Percentiles rank a stretch among this genome's conserved stretches.
Conservation (phyloP, 2,888 invertebrate genomes). For the Caenorhabditis macrosperma region DNA sequence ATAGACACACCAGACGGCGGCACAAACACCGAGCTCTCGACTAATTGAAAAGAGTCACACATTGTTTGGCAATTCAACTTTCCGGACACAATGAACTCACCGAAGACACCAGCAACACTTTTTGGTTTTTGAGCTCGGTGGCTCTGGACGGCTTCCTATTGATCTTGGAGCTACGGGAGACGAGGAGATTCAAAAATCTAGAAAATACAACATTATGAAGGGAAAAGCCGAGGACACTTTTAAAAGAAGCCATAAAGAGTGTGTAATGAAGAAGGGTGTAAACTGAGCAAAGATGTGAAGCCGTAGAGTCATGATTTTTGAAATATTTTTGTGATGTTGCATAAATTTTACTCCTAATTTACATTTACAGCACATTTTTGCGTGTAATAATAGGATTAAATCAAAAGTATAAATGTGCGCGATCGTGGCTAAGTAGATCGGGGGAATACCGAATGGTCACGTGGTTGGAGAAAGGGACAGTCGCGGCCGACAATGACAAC, state of each 20-base stretch:
- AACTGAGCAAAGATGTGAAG: background rate
- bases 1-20: background rate
- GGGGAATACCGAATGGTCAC: conserved; percentile 16
- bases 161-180: background rate
- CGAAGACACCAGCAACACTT: conserved; percentile 43
- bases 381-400: conserved; percentile 4
- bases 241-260: background rate
- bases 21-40: conserved; percentile 13
- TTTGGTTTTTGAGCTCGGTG: conserved; percentile 41
- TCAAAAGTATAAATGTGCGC: background rate
- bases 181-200: conserved; percentile 1
- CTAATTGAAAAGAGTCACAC: conserved; percentile 8
- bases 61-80: conserved; percentile 8
- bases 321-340: conserved; percentile 8
- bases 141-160: conserved; percentile 19
- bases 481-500: background rate
- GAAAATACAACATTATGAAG: conserved; percentile 18
- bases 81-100: conserved; percentile 33
- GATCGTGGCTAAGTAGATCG: background rate
- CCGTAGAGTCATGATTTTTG: conserved; percentile 20
- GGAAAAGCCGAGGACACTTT: background rate
- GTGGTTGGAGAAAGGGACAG: background rate
- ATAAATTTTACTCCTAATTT: background rate
- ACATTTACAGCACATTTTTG: background rate
- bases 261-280: background rate